Evolutionary conservation across 2,113 vertebrate species (phyloP).

Genomic region (Dendropsophus ebraccatus): DNA sequence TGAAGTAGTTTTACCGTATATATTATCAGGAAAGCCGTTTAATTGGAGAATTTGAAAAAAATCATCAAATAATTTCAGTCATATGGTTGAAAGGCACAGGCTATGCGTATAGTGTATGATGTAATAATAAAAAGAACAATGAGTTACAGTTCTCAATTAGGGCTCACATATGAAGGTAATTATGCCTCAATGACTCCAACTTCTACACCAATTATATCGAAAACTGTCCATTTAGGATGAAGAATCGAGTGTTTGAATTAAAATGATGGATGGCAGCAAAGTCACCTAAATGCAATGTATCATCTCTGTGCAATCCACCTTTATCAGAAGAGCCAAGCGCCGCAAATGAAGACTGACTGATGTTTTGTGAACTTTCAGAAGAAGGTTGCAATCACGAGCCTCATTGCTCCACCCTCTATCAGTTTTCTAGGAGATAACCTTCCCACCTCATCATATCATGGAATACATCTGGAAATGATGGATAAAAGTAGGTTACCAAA

Average conservation of each 20-base stretch:
- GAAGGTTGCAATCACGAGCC: constrained; percentile 2
- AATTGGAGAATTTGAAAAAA: background rate
- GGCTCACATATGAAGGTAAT: constrained; percentile 50
- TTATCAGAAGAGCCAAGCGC: constrained; percentile 29
- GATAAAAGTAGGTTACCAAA: constrained; percentile 37
- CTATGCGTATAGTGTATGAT: constrained; percentile 36
- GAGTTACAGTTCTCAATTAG: constrained; percentile 58
- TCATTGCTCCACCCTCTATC: constrained; percentile 1
- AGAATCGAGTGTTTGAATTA: constrained; percentile 49
- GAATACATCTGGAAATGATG: constrained; percentile 41
- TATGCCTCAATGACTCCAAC: constrained; percentile 51
- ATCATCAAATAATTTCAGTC: background rate
- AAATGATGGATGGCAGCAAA: constrained; percentile 11
- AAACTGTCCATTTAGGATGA: constrained; percentile 57
- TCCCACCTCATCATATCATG: constrained; percentile 32
- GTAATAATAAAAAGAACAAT: constrained; percentile 49
- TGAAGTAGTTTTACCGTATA: background rate
- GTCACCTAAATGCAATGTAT: constrained; percentile 36
- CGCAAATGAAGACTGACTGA: constrained; percentile 22
- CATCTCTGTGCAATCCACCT: constrained; percentile 31
- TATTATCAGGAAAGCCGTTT: background rate
- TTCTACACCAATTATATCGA: constrained; percentile 49
- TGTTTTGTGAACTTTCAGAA: constrained; percentile 19
- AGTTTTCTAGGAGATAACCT: constrained; percentile 40
- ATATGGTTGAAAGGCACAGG: constrained; percentile 10